Percentiles rank a stretch among this genome's conserved stretches.
Conservation (phyloP, 2,888 invertebrate genomes). For the Notodonta ziczac region DNA sequence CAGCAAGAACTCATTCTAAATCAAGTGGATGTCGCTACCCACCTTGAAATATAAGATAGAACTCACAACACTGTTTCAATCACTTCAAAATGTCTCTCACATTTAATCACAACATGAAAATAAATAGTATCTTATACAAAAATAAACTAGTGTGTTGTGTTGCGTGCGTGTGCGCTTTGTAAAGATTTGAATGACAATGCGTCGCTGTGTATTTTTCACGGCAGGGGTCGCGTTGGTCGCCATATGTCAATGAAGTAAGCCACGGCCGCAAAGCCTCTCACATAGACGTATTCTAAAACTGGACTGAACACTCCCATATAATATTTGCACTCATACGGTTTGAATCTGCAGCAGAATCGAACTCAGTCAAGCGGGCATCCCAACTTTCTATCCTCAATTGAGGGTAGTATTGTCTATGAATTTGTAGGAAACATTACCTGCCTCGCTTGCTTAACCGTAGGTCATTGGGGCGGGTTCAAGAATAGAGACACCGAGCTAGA, state of each 20-base stretch:
- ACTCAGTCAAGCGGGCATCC: no score
- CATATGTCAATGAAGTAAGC: constrained; percentile 72
- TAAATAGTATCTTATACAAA: constrained; percentile 11
- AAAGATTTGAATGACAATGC: constrained; percentile 71
- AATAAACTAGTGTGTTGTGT: constrained; percentile 8
- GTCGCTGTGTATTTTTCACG: constrained; percentile 50
- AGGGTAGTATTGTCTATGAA: no score
- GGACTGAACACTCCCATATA: background rate
- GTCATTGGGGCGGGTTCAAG: no score
- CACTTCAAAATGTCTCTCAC: constrained; percentile 20
- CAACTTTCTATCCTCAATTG: no score
- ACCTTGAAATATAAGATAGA: background rate
- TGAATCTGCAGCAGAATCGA: no score
- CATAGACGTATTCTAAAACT: constrained; percentile 24
- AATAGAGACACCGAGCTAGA: no score
- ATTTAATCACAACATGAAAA: constrained; percentile 16
- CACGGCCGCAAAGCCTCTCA: constrained; percentile 74
- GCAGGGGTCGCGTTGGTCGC: constrained; percentile 61
- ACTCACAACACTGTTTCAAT: constrained; percentile 15
- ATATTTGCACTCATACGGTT: background rate
- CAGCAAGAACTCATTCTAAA: background rate
- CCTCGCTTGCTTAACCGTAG: no score
- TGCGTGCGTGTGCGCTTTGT: constrained; percentile 46
- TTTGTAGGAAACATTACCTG: no score
- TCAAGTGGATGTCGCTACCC: background rate